Percentiles rank a stretch among this genome's conserved stretches.
These are phyloP conservation scores for Torymus auratus DNA, from an alignment of 2,888 invertebrate species.

Conservation along the genomic window DNA sequence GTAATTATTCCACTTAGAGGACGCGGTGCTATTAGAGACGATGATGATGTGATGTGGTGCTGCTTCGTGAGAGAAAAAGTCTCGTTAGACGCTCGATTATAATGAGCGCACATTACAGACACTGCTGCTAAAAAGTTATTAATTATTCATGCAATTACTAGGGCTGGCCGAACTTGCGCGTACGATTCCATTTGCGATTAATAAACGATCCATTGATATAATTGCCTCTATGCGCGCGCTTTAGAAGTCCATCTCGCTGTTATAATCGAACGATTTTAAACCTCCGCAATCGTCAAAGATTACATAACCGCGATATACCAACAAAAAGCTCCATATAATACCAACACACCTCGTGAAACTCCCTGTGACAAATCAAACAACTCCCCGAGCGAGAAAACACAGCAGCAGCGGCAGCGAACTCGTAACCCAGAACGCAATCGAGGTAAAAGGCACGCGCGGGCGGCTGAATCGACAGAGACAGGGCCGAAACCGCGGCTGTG, in stretches of 20 bases:
- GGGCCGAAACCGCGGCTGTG: slow-evolving; percentile 49
- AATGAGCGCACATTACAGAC: not conserved
- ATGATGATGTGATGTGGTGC: slow-evolving; percentile 31
- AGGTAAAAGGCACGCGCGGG: slow-evolving; percentile 39
- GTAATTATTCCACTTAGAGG: slow-evolving; percentile 48
- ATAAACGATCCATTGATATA: slow-evolving; percentile 21
- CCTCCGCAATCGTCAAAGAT: too few species aligned
- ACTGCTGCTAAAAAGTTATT: slow-evolving; percentile 16
- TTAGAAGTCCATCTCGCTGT: not conserved
- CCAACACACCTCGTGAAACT: too few species aligned
- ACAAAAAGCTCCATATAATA: too few species aligned
- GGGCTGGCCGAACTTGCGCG: not conserved
- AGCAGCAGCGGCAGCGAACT: too few species aligned
- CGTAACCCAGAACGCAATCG: slow-evolving; percentile 9
- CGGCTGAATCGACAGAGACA: slow-evolving; percentile 31
- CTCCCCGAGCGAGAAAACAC: too few species aligned
- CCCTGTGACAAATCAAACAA: too few species aligned
- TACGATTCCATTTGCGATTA: not conserved
- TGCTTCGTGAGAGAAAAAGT: slow-evolving; percentile 24
- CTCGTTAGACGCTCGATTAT: slow-evolving; percentile 1
- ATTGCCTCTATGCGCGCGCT: not conserved
- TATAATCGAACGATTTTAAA: too few species aligned
- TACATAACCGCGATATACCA: too few species aligned
- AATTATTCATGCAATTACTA: slow-evolving; percentile 49
- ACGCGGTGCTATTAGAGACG: slow-evolving; percentile 14